Evolutionary conservation across 2,113 vertebrate species (phyloP), one percentile per base, ranked within the genome.

Genomic region (Beaufortia kweichowensis): DNA sequence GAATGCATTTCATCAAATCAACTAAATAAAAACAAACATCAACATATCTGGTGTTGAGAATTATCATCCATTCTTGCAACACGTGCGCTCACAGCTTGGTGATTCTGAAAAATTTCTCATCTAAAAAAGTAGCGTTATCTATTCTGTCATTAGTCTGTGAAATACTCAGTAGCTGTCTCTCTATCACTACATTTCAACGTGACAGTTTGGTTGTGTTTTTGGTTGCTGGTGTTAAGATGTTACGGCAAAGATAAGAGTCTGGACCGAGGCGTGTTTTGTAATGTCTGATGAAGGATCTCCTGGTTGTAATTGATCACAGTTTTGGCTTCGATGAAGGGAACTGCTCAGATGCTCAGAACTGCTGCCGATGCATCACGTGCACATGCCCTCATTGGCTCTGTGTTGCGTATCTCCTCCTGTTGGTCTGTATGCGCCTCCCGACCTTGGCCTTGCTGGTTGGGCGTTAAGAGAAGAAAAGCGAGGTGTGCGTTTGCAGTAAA

Each of bases 401-500:
- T 65, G 67, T 75, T 59, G 67, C 43, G 77, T 65, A 79, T 75
- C 76, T 50, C 73, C 63, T 53, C 39, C 26, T 17, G 4, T 78
- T 57, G 28, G 56, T 61, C 53, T 24, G 46, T 70, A 10, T 73
- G 48, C 21, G 11, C 56, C 17, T 50, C 56, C 63, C 24, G 63
- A 75, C 61, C 28, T 67, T 70, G 68, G 48, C 35, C 60, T 48
- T 41, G 56, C 76, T 77, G 31, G 46, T 64, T 68, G 61, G 1
- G 66, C n/a, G 86, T 88, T 91, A 92, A 77, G 82, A 91, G 63
- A 86, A 75, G 56, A 85, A 68, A 66, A 87, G 74, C 19, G 72
- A 74, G 60, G 70, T 43, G 19, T 84, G 81, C 79, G 78, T 66
- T 61, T 82, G 78, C 76, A 82, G 72, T 80, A 87, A 75, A 35